Percentiles rank a stretch among this genome's conserved stretches.
Evolutionary conservation across 2,888 invertebrate genomes (phyloP).

Genomic region (Drosophila imparisetae): DNA sequence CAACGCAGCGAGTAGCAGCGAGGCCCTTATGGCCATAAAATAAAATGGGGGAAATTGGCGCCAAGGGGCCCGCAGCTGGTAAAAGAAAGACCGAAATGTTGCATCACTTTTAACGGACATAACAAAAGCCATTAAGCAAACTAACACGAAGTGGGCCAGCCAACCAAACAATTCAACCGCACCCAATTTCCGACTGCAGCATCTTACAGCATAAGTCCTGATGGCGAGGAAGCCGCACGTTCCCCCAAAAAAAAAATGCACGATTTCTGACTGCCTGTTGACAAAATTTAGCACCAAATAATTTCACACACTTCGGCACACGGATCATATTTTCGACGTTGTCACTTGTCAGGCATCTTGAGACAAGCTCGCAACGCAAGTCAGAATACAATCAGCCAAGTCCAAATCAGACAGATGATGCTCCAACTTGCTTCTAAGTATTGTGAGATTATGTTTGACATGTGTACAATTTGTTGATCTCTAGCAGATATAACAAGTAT

Average conservation of each 20-base stretch:
- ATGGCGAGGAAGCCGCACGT: background rate
- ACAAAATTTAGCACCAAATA: constrained; percentile 3
- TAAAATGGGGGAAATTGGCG: constrained; percentile 55
- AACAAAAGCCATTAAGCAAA: constrained; percentile 51
- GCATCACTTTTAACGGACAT: constrained; percentile 43
- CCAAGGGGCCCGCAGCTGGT: constrained; percentile 37
- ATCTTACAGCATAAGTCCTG: background rate
- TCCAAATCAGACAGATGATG: background rate
- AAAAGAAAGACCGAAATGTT: constrained; percentile 44
- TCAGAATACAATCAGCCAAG: background rate
- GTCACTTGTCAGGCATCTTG: constrained; percentile 1
- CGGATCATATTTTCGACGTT: constrained; percentile 1
- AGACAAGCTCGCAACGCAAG: background rate
- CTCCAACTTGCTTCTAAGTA: background rate
- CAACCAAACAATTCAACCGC: background rate
- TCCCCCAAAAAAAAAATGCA: background rate
- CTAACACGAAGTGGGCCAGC: constrained; percentile 31
- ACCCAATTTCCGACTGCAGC: constrained; percentile 2
- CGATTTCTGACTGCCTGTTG: constrained; percentile 1
- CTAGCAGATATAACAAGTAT: background rate
- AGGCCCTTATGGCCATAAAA: constrained; percentile 51
- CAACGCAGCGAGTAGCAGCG: constrained; percentile 25
- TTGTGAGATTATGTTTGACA: background rate
- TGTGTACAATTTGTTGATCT: background rate
- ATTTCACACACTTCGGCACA: constrained; percentile 7